phyloP scores from a whole-genome alignment of 1,140 invertebrate genomes.

The Panulirus ornatus region DNA sequence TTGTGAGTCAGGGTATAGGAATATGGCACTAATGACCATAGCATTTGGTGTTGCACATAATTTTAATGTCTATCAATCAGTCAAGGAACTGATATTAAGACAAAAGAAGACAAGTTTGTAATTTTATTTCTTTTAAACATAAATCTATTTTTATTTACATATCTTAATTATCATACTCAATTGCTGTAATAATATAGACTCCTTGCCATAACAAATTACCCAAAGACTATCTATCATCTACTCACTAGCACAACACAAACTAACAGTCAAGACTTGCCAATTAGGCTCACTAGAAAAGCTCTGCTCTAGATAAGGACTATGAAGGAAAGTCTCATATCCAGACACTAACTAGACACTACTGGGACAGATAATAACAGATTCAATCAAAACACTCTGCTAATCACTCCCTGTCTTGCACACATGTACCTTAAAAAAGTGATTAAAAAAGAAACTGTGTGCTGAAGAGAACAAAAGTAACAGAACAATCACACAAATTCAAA shows the following conservation, averaged over 20 bases:
- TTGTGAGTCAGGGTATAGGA: too few relatives aligned
- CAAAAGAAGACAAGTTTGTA: slow-evolving; percentile 47
- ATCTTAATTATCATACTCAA: slow-evolving; percentile 55
- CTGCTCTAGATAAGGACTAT: slow-evolving; percentile 65
- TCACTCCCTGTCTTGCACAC: slow-evolving; percentile 38
- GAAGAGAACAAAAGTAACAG: slow-evolving; percentile 11
- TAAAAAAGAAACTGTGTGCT: slow-evolving; percentile 23
- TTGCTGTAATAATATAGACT: slow-evolving; percentile 72
- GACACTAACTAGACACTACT: slow-evolving; percentile 55
- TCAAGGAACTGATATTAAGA: background rate
- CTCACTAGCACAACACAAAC: slow-evolving; percentile 70
- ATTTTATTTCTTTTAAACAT: slow-evolving; percentile 70
- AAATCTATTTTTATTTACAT: slow-evolving; percentile 65
- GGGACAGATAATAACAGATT: slow-evolving; percentile 64
- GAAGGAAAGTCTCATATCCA: slow-evolving; percentile 48
- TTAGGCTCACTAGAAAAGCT: slow-evolving; percentile 66
- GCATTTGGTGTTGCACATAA: too few relatives aligned
- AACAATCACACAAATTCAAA: slow-evolving; percentile 20
- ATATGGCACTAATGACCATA: too few relatives aligned
- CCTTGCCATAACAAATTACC: slow-evolving; percentile 73
- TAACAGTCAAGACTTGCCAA: slow-evolving; percentile 63
- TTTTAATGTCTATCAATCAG: too few relatives aligned
- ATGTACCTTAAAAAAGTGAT: slow-evolving; percentile 18
- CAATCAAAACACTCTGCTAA: slow-evolving; percentile 44
- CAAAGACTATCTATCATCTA: slow-evolving; percentile 70